phyloP scores from a whole-genome alignment of 2,888 invertebrate species.

The Diaphora mendica region DNA sequence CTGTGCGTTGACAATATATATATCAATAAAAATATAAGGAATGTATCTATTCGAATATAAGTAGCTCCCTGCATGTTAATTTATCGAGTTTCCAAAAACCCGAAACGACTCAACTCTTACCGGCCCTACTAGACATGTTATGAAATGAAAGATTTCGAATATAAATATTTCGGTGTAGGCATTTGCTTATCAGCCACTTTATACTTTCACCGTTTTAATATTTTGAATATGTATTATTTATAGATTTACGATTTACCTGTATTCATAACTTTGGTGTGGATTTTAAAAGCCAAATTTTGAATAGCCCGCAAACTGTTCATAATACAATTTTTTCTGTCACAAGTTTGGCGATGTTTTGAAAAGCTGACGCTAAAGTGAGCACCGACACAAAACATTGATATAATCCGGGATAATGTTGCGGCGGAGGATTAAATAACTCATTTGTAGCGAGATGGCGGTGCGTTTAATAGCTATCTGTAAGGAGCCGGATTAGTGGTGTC shows the following conservation, averaged over 20 bases:
- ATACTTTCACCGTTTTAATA: constrained; percentile 70
- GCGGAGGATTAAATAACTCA: constrained; percentile 75
- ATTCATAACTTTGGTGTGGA: constrained; percentile 40
- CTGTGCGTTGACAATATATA: constrained; percentile 39
- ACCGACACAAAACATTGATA: constrained; percentile 75
- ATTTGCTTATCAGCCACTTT: constrained; percentile 67
- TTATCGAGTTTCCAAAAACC: constrained; percentile 43
- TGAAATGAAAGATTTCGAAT: constrained; percentile 58
- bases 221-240: constrained; percentile 55
- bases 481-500: constrained; percentile 77
- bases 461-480: constrained; percentile 74
- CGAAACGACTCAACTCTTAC: constrained; percentile 31
- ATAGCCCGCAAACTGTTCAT: constrained; percentile 41
- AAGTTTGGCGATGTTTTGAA: constrained; percentile 65
- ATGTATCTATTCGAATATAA: constrained; percentile 13
- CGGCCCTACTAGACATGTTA: constrained; percentile 42
- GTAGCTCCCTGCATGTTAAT: constrained; percentile 44
- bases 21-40: constrained; percentile 38
- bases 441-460: constrained; percentile 78
- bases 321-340: constrained; percentile 49
- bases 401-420: constrained; percentile 80
- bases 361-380: constrained; percentile 68
- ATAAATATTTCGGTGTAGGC: constrained; percentile 50
- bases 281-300: constrained; percentile 56
- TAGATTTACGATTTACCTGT: constrained; percentile 51